A percentile compares a stretch with the other conserved stretches of the same genome.
Conservation (phyloP, 2,797 vertebrate genomes). For the Pangasius krempfi region DNA sequence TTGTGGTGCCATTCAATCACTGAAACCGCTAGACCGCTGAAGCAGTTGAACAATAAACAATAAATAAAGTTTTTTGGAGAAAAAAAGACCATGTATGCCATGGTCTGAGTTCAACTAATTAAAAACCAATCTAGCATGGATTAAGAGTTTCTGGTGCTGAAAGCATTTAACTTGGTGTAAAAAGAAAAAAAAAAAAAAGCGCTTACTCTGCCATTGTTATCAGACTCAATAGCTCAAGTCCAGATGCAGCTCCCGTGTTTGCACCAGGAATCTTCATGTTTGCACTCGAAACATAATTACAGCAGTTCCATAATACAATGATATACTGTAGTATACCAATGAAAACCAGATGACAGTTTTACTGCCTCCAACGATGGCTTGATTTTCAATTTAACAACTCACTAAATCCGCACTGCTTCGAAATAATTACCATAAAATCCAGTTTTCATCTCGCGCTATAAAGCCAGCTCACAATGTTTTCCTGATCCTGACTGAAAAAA, state of each 20-base stretch:
- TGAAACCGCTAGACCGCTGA: background rate
- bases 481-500: constrained; percentile 56
- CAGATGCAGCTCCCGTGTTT: constrained; percentile 27
- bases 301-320: constrained; percentile 47
- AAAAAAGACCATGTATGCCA: background rate
- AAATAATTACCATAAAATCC: constrained; percentile 67
- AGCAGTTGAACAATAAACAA: constrained; percentile 33
- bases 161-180: constrained; percentile 13
- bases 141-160: constrained; percentile 40
- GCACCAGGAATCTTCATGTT: constrained; percentile 47
- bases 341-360: constrained; percentile 59
- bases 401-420: constrained; percentile 64
- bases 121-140: constrained; percentile 42
- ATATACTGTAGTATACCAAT: constrained; percentile 57
- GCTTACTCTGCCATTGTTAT: constrained; percentile 32
- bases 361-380: constrained; percentile 57
- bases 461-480: constrained; percentile 58
- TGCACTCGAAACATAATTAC: constrained; percentile 53
- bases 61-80: background rate
- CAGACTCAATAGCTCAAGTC: constrained; percentile 35
- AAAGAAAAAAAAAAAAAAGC: background rate
- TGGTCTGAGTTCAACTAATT: constrained; percentile 36
- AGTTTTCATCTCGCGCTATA: constrained; percentile 60
- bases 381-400: constrained; percentile 67
- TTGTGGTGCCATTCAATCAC: background rate